A percentile compares a stretch with the other conserved stretches of the same genome.
Conservation (phyloP, 2,888 invertebrate species). For the Ophion slaviceki region DNA sequence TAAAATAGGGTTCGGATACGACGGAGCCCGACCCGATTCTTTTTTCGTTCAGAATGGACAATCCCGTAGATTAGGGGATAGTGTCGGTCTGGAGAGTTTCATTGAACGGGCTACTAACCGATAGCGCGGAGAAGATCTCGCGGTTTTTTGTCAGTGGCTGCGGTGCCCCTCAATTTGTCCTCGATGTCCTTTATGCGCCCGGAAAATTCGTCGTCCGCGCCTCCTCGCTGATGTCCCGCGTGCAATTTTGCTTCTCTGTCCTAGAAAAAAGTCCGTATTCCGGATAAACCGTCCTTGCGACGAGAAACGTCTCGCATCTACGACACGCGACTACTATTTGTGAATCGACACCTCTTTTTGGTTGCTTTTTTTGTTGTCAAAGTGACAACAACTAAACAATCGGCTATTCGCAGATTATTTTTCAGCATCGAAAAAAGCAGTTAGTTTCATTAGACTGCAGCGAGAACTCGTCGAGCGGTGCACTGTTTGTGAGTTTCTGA, state of each 20-base stretch:
- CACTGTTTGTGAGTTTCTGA: constrained; percentile 40
- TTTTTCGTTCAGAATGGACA: too few relatives aligned
- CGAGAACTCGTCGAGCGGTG: constrained; percentile 56
- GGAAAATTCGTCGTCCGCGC: constrained; percentile 86
- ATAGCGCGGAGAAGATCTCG: constrained; percentile 94
- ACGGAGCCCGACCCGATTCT: too few relatives aligned
- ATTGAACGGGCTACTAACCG: constrained; percentile 81
- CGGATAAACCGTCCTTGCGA: neutral
- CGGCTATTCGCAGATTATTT: constrained; percentile 51
- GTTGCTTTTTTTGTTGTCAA: neutral
- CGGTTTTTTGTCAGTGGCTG: constrained; percentile 89
- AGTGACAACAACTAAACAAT: constrained; percentile 5
- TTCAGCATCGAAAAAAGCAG: constrained; percentile 54
- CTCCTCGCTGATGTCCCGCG: constrained; percentile 79
- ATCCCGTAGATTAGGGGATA: too few relatives aligned
- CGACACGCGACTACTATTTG: constrained; percentile 34
- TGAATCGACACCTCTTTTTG: neutral
- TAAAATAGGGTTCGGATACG: too few relatives aligned
- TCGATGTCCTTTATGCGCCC: constrained; percentile 90
- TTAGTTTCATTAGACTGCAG: constrained; percentile 61
- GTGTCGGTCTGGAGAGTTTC: too few relatives aligned
- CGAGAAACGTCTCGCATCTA: constrained; percentile 8
- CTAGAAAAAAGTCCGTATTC: constrained; percentile 72
- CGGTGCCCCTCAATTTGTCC: constrained; percentile 88
- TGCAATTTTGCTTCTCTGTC: constrained; percentile 83